Evolutionary conservation across 2,113 vertebrate species (phyloP).

Genomic region (Catharus bicknelli): DNA sequence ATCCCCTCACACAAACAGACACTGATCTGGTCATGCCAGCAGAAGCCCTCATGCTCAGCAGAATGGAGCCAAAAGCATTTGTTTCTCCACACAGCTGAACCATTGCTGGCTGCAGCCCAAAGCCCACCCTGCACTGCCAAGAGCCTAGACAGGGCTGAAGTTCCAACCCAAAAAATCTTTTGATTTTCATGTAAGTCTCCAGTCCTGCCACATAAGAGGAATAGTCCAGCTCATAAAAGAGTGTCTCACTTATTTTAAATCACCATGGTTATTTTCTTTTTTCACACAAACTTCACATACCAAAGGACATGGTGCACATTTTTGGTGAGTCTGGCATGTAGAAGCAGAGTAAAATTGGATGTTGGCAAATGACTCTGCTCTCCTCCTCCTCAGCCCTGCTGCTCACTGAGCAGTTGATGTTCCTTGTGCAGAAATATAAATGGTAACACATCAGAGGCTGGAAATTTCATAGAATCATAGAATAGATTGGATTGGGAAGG

Average conservation of each 20-base stretch:
- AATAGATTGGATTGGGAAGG: neutral
- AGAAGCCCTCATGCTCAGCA: neutral
- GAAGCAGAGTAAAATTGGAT: neutral
- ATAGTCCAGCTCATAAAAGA: neutral
- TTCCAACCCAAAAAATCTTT: accelerated
- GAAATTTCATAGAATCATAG: neutral
- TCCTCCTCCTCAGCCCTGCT: neutral
- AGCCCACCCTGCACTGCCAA: neutral
- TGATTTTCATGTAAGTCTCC: accelerated
- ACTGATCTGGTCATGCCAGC: neutral
- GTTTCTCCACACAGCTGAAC: neutral
- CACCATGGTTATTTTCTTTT: neutral
- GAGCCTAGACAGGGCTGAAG: neutral
- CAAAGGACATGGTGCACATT: neutral
- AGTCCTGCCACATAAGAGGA: neutral
- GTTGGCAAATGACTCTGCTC: neutral
- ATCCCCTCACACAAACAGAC: neutral
- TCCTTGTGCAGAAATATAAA: neutral
- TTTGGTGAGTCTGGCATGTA: neutral
- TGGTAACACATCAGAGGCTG: neutral
- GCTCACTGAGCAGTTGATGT: neutral
- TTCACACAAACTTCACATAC: neutral
- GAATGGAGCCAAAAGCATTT: accelerated
- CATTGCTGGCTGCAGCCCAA: neutral
- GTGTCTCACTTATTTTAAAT: neutral